phyloP scores from a whole-genome alignment of 35 echinoderm and acorn worm genomes.

The Anneissia japonica region DNA sequence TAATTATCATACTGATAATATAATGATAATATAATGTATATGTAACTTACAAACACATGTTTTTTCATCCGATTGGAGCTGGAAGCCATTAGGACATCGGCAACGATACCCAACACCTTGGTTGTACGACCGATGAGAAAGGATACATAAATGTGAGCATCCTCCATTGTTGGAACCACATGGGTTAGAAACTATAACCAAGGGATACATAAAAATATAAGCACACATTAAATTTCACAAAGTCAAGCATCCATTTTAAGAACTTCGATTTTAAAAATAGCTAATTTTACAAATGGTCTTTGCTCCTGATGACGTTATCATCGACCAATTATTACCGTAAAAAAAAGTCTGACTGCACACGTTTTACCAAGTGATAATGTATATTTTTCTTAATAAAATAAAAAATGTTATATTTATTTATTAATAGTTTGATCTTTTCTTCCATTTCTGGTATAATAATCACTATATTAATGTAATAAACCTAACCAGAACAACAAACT shows the following conservation, averaged over 20 bases:
- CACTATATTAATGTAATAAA: too few species aligned
- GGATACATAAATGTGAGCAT: constrained; percentile 59
- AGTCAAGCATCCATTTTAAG: neutral
- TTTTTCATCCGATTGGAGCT: constrained; percentile 32
- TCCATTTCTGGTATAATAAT: too few species aligned
- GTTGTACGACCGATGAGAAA: constrained; percentile 52
- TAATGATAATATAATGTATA: neutral
- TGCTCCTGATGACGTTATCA: too few species aligned
- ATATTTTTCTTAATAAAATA: too few species aligned
- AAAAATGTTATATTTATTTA: too few species aligned
- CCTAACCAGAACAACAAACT: too few species aligned
- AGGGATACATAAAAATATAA: neutral
- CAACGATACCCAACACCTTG: constrained; percentile 61
- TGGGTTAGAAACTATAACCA: constrained; percentile 45
- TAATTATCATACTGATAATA: too few species aligned
- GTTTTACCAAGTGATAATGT: too few species aligned
- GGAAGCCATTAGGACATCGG: constrained; percentile 40
- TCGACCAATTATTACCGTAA: too few species aligned
- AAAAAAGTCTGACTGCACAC: too few species aligned
- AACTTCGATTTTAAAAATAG: neutral
- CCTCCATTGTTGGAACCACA: constrained; percentile 78
- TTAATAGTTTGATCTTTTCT: too few species aligned
- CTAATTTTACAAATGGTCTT: too few species aligned
- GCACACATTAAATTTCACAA: neutral
- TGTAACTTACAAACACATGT: constrained; percentile 29